Evolutionary conservation across 2,113 vertebrate species (phyloP).

Genomic region (Formicarius rufipectus): DNA sequence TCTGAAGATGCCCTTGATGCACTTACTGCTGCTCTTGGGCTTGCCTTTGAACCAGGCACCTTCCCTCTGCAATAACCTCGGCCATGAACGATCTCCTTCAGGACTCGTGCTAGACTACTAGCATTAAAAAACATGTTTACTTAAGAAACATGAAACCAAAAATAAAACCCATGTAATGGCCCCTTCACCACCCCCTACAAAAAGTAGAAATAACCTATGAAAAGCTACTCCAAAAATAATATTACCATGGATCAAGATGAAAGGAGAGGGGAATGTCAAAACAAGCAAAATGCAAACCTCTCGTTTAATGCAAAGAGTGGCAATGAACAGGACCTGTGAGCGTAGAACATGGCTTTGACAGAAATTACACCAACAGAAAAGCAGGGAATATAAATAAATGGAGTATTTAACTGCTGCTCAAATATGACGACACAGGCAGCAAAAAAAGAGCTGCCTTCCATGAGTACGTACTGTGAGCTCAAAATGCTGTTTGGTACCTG

Average conservation of each 20-base stretch:
- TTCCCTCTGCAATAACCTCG: background rate
- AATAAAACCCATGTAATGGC: conserved; percentile 4
- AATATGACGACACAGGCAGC: background rate
- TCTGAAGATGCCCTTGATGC: background rate
- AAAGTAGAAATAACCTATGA: background rate
- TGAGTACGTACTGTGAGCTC: rapidly evolving
- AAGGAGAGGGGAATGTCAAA: conserved; percentile 1
- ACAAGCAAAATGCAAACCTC: background rate
- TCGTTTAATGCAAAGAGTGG: background rate
- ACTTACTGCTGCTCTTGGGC: background rate
- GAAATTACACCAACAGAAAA: background rate
- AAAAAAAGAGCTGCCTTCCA: background rate
- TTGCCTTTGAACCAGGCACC: background rate
- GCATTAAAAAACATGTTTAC: background rate
- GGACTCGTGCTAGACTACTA: background rate
- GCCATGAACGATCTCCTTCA: background rate
- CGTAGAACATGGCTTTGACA: background rate
- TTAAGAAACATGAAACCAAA: conserved; percentile 19
- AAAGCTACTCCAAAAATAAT: conserved; percentile 13
- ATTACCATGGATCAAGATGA: background rate
- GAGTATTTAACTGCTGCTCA: background rate
- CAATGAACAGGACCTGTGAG: background rate
- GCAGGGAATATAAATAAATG: background rate
- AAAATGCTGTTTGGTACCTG: background rate
- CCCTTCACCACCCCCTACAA: background rate